phyloP scores from a whole-genome alignment of 2,888 invertebrate species.

The Conus canariensis region DNA sequence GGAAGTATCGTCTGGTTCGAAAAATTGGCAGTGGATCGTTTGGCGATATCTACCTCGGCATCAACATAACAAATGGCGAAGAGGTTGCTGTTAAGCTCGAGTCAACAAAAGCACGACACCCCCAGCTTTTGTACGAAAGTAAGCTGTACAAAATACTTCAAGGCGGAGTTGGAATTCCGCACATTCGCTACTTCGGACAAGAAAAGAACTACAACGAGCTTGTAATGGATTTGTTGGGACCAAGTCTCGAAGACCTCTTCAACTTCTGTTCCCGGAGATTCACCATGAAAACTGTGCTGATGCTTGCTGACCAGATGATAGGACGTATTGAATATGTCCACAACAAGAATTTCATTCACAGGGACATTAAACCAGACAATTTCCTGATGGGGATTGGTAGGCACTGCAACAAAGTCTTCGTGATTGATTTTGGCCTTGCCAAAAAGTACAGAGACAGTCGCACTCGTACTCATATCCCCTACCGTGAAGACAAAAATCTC shows the following conservation, averaged over 20 bases:
- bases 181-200: conserved; percentile 82
- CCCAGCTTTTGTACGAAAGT: conserved; percentile 81
- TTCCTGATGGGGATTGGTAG: conserved; percentile 81
- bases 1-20: conserved; percentile 77
- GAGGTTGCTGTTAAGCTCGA: conserved; percentile 82
- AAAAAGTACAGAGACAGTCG: conserved; percentile 98
- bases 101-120: conserved; percentile 81
- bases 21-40: conserved; percentile 79
- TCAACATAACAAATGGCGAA: conserved; percentile 78
- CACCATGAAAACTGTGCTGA: conserved; percentile 99
- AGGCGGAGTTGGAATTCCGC: conserved; percentile 80
- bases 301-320: conserved; percentile 92
- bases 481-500: conserved; percentile 82
- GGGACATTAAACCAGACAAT: conserved; percentile 83
- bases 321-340: conserved; percentile 98
- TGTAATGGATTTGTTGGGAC: conserved; percentile 97
- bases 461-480: conserved; percentile 94
- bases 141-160: conserved; percentile 82
- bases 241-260: conserved; percentile 85
- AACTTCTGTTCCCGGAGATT: conserved; percentile 99
- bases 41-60: conserved; percentile 79
- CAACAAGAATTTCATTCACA: conserved; percentile 99
- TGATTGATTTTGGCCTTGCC: conserved; percentile 99
- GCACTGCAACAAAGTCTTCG: conserved; percentile 85
- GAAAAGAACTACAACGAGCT: conserved; percentile 98